These are phyloP conservation scores for Nannobrachium achirus DNA, from an alignment of 2,113 vertebrate genomes.

Conservation along the genomic window DNA sequence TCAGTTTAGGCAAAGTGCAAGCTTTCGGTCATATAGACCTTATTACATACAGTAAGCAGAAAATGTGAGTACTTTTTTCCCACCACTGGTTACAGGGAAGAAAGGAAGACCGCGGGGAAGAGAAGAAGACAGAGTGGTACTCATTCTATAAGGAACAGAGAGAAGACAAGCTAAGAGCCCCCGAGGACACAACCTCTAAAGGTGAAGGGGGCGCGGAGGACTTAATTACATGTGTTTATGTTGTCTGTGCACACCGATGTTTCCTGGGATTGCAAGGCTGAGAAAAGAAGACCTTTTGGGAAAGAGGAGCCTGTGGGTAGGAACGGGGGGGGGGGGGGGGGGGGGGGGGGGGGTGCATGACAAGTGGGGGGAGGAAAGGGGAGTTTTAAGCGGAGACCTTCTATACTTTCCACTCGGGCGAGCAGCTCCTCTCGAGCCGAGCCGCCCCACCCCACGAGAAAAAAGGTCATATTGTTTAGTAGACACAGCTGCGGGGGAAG, in stretches of 20 bases:
- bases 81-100: background rate
- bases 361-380: background rate
- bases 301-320: conserved; percentile 5
- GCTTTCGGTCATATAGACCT: too few species aligned
- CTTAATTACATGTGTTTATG: conserved; percentile 15
- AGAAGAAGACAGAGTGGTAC: background rate
- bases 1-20: too few species aligned
- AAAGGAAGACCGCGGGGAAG: background rate
- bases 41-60: too few species aligned
- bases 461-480: conserved; percentile 4
- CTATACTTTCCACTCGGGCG: background rate
- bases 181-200: conserved; percentile 12
- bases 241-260: conserved; percentile 2
- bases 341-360: background rate
- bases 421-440: too few species aligned
- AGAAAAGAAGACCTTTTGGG: conserved; percentile 6
- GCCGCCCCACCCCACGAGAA: background rate
- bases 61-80: too few species aligned
- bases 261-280: conserved; percentile 1
- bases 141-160: background rate
- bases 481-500: background rate
- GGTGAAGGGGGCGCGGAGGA: conserved; percentile 18
- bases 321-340: too few species aligned
- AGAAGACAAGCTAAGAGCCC: background rate
- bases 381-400: background rate